phyloP scores from a whole-genome alignment of 2,797 vertebrate genomes.

The Ambastaia sidthimunki region DNA sequence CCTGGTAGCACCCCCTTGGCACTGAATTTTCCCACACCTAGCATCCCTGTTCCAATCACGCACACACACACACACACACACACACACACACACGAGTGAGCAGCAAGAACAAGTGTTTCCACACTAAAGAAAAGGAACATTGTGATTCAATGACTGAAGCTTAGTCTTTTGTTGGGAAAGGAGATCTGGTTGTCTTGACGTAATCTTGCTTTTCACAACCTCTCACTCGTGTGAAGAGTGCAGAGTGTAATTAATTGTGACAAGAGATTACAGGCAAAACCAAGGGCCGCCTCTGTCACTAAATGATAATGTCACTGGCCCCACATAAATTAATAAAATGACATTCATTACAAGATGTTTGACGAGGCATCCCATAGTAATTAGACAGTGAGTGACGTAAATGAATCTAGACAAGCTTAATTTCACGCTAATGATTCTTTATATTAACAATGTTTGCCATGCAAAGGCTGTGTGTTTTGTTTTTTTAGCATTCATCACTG shows the following conservation, averaged over 20 bases:
- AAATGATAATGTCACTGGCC: conserved; percentile 21
- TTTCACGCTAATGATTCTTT: conserved; percentile 11
- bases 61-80: conserved; percentile 2
- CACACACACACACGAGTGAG: background rate
- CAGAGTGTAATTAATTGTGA: conserved; percentile 37
- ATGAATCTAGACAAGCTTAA: conserved; percentile 18
- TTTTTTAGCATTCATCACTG: background rate
- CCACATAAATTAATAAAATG: conserved; percentile 27
- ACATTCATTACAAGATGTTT: conserved; percentile 25
- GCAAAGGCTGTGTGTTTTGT: background rate
- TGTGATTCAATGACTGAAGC: conserved; percentile 10
- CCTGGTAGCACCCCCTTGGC: conserved; percentile 95
- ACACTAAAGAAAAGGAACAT: conserved; percentile 4
- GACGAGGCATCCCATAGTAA: conserved; percentile 23
- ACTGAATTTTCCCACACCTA: conserved; percentile 99
- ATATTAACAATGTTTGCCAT: background rate
- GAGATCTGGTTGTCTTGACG: conserved; percentile 1
- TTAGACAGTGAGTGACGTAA: conserved; percentile 4
- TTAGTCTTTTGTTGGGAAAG: background rate
- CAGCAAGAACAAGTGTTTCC: conserved; percentile 2
- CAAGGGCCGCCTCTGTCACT: conserved; percentile 1
- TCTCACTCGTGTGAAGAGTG: conserved; percentile 11
- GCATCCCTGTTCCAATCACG: conserved; percentile 83
- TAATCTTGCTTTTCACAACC: conserved; percentile 19
- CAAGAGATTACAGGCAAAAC: conserved; percentile 33